Evolutionary conservation across 2,113 vertebrate genomes (phyloP), one percentile per base, ranked within the genome.

Genomic region (Craseonycteris thonglongyai): DNA sequence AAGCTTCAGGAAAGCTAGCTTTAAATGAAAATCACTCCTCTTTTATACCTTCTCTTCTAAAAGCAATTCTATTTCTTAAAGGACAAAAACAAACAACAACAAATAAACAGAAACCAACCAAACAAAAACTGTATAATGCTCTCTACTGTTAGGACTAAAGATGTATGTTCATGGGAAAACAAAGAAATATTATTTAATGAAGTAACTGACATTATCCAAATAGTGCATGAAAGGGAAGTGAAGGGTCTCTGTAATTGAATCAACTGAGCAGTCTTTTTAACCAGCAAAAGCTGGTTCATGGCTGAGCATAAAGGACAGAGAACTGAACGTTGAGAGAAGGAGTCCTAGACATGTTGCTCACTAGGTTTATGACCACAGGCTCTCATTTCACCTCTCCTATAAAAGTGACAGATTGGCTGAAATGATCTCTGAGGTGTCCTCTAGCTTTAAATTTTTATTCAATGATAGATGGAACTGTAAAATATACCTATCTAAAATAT

Each of bases 61-160:
- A 97, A 94, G 65, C 42, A 93, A 83, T 78, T 98, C 91, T 96
- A 95, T 96, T 65, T n/a, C n/a, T n/a, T n/a, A n/a, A n/a, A n/a
- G n/a, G n/a, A n/a, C n/a, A n/a, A n/a, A n/a, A n/a, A n/a, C n/a
- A 16, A 74, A 81, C 68, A 58, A 85, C 42, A 51, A 26, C 7
- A 74, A 88, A 38, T n/a, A n/a, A n/a, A n/a, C n/a, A n/a, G n/a
- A n/a, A n/a, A n/a, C n/a, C n/a, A n/a, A n/a, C n/a, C n/a, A n/a
- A n/a, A n/a, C n/a, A n/a, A n/a, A n/a, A n/a, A n/a, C n/a, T n/a
- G n/a, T 69, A 28, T 65, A 68, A 61, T 76, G 54, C 14, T 89
- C 58, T 69, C 30, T 71, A 58, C 14, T 63, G 24, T 45, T 91
- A 75, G 21, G 83, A 88, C 21, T 87, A 58, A 80, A n/a, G 19